Percentiles rank a stretch among this genome's conserved stretches.
Conservation (phyloP, 2,797 vertebrate species). For the Tamandua tetradactyla region DNA sequence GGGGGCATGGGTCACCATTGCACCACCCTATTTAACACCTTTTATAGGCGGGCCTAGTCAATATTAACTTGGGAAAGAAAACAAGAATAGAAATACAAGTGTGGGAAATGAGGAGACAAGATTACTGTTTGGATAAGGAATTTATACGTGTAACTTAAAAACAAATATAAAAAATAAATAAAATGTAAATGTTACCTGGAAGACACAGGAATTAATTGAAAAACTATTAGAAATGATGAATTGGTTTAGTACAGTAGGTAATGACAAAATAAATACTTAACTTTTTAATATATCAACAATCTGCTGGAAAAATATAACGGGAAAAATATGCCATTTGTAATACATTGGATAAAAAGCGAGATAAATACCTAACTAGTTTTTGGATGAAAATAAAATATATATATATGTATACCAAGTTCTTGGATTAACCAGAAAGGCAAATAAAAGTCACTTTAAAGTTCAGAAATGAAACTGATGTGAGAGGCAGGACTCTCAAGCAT, state of each 20-base stretch:
- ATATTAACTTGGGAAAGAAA: neutral
- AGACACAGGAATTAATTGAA: neutral
- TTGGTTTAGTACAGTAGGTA: neutral
- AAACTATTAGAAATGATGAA: neutral
- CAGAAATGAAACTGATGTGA: neutral
- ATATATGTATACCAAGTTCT: neutral
- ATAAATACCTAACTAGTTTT: neutral
- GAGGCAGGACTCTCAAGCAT: neutral
- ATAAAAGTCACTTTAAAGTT: neutral
- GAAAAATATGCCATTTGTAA: neutral
- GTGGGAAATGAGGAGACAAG: neutral
- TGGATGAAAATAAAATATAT: neutral
- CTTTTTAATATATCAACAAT: neutral
- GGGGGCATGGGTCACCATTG: too few species aligned
- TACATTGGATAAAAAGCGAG: neutral
- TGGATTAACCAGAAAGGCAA: neutral
- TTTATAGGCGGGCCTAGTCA: neutral
- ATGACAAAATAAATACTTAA: neutral
- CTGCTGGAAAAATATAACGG: neutral
- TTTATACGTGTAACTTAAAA: neutral
- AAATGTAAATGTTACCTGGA: neutral
- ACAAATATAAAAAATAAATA: neutral
- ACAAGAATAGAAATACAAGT: neutral
- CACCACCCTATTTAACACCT: neutral
- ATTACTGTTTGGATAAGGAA: too few species aligned